Evolutionary conservation across 2,888 invertebrate species (phyloP).

Genomic region (Danaus chrysippus): DNA sequence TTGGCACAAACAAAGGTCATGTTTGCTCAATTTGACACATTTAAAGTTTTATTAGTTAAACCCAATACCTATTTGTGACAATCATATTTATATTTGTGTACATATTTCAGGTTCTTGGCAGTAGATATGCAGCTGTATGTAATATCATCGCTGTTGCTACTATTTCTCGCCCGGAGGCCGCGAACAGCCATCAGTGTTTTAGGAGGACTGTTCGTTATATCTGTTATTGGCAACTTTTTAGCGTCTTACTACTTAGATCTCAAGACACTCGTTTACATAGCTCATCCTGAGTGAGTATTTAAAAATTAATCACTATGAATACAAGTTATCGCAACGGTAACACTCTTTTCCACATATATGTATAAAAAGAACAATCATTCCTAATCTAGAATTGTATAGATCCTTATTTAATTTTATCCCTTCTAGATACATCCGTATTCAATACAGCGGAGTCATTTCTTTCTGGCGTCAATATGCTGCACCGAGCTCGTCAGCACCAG

Average conservation of each 20-base stretch:
- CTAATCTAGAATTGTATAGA: slow-evolving; percentile 7
- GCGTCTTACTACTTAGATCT: slow-evolving; percentile 43
- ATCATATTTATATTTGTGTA: not conserved
- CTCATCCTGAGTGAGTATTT: slow-evolving; percentile 50
- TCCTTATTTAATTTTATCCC: not conserved
- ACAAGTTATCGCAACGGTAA: not conserved
- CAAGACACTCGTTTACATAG: slow-evolving; percentile 46
- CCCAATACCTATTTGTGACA: too few species aligned
- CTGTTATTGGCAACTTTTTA: slow-evolving; percentile 39
- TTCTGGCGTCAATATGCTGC: slow-evolving; percentile 53
- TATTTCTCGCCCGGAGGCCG: slow-evolving; percentile 38
- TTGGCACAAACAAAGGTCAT: too few species aligned
- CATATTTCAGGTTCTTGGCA: slow-evolving; percentile 49
- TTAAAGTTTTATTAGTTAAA: too few species aligned
- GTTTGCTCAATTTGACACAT: too few species aligned
- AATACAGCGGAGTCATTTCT: slow-evolving; percentile 43
- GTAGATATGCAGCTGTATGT: slow-evolving; percentile 58
- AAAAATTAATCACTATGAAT: not conserved
- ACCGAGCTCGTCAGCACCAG: slow-evolving; percentile 58
- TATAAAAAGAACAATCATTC: not conserved
- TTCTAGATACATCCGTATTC: slow-evolving; percentile 38
- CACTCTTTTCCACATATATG: too few species aligned
- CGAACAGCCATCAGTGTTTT: slow-evolving; percentile 38
- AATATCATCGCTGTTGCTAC: slow-evolving; percentile 39
- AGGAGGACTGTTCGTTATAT: slow-evolving; percentile 32